Percentiles rank a stretch among this genome's conserved stretches.
Evolutionary conservation across 1,140 invertebrate species (phyloP).

Genomic region (Steinernema khuongi): DNA sequence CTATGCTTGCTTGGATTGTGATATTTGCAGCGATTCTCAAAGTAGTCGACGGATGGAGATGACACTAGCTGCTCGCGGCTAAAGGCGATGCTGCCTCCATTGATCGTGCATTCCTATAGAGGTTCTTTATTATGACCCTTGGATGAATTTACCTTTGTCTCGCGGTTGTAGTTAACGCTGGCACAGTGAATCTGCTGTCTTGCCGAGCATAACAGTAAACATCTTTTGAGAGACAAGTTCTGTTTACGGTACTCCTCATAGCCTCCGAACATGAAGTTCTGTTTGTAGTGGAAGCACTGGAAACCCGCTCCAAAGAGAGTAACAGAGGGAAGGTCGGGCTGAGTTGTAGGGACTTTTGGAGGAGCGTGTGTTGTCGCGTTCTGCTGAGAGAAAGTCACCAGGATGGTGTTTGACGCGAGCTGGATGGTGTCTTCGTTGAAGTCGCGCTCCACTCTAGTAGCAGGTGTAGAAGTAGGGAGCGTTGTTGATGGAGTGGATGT

Average conservation of each 20-base stretch:
- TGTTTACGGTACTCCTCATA: background rate
- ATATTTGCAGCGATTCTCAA: conserved; percentile 3
- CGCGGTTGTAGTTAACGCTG: background rate
- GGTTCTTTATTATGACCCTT: background rate
- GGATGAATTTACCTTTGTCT: background rate
- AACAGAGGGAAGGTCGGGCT: background rate
- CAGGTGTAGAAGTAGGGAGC: background rate
- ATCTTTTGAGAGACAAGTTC: background rate
- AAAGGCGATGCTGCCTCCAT: background rate
- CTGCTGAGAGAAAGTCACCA: background rate
- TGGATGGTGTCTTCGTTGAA: background rate
- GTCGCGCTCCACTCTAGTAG: background rate
- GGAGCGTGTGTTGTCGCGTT: background rate
- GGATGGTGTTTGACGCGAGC: background rate
- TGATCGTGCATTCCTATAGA: background rate
- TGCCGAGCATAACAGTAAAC: background rate
- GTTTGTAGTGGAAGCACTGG: conserved; percentile 1
- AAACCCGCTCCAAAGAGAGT: background rate
- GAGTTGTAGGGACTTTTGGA: background rate
- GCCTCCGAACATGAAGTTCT: background rate
- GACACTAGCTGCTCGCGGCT: background rate
- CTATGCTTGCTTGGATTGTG: background rate
- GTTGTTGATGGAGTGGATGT: background rate
- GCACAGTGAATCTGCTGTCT: background rate
- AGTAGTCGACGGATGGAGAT: background rate